Evolutionary conservation across 2,797 vertebrate species (phyloP).

Genomic region (Tokudaia muenninki): DNA sequence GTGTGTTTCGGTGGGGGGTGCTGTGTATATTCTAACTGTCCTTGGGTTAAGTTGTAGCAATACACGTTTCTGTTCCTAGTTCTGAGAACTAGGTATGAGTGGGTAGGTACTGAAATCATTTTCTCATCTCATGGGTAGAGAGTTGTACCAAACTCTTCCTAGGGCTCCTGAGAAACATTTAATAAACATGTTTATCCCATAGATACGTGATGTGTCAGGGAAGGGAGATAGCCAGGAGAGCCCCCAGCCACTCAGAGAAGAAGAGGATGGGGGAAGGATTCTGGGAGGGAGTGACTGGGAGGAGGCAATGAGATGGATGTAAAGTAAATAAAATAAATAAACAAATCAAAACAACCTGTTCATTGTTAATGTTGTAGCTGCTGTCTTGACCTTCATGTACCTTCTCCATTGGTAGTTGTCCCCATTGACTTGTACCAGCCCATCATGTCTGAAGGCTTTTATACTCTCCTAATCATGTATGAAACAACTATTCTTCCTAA

Average conservation of each 20-base stretch:
- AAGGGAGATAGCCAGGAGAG: not conserved
- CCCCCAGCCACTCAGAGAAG: not conserved
- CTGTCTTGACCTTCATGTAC: not conserved
- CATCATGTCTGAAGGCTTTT: not conserved
- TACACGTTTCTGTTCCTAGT: not conserved
- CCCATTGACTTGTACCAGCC: constrained; percentile 12
- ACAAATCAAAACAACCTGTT: not conserved
- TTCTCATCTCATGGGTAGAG: not conserved
- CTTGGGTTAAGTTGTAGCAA: not conserved
- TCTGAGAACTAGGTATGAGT: not conserved
- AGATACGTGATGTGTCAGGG: not conserved
- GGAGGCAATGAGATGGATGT: too few species aligned
- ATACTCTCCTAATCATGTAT: not conserved
- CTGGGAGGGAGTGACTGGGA: not conserved
- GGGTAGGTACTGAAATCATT: not conserved
- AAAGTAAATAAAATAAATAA: not conserved
- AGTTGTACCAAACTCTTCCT: not conserved
- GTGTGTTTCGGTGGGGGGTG: not conserved
- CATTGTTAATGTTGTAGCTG: not conserved
- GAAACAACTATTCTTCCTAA: not conserved
- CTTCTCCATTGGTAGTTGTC: not conserved
- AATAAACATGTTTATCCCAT: not conserved
- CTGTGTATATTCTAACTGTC: not conserved
- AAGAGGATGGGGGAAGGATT: not conserved
- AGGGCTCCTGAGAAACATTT: not conserved